Base-by-base conservation (phyloP, 2,797 vertebrate genomes). In the Mormyrops attenuatus region DNA sequence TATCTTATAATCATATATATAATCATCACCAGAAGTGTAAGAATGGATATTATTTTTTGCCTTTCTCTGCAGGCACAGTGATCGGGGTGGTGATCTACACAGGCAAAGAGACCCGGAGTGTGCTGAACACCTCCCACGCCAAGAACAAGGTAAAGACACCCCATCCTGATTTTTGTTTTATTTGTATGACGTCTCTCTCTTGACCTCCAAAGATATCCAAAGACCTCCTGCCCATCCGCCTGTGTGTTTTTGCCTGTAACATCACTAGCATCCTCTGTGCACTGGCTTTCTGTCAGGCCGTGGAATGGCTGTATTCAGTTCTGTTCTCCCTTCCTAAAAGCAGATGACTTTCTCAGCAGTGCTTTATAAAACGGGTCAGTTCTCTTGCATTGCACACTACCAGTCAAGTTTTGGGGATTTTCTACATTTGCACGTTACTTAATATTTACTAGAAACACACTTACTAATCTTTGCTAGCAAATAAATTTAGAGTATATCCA, bases 21-120 rank as follows among this genome's bases (percentile, higher is more conserved):
- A 69, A 69, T n/a, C 11, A 69, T 34, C 66, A 69, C 4, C 11
- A 69, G 3, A 38, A 38, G 15, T 73, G 22, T 63, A 1, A 63
- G 22, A 26, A 30, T 66, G 1, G 3, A 44, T 84, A 26, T 9
- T 13, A 8, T 84, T 49, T 57, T 57, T 57, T 34, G 26, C 50
- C 34, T 22, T 38, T 22, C 17, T 77, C 93, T 96, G 91, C 96
- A 99, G 98, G 98, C 93, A 99, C 98, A 34, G 97, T 99, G 93
- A 98, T 99, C 92, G 98, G 98, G 92, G 97, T 99, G 94, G 98
- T 99, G 94, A 97, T 99, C 95, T 99, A 99, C 94, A 99, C 98
- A 0, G 98, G 98, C 92, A 99, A 98, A 93, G 98, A 99, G 95
- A 99, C 98, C 91, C 96, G 98, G 90, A 99, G 98, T 73, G 98